These are phyloP conservation scores for Paguma larvata DNA, from an alignment of 2,797 vertebrate genomes.

Conservation along the genomic window DNA sequence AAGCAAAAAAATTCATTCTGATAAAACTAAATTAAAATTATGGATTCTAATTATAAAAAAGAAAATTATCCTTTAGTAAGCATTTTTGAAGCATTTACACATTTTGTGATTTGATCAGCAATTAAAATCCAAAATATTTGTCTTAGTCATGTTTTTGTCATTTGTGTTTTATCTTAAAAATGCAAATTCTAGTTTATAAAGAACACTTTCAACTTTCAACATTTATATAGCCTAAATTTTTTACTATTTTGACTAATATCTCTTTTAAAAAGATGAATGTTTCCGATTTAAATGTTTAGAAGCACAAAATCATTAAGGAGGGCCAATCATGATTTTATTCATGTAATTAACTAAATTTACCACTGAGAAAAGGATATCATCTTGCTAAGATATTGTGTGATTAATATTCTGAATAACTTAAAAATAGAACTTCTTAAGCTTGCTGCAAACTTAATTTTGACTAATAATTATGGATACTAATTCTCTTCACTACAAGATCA, in stretches of 20 bases:
- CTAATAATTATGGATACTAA: neutral
- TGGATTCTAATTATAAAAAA: neutral
- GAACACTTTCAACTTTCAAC: neutral
- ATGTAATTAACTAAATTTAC: slow-evolving; percentile 49
- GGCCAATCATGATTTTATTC: neutral
- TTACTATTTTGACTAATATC: neutral
- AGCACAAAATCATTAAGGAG: slow-evolving; percentile 37
- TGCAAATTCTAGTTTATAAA: slow-evolving; percentile 3
- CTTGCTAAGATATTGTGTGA: slow-evolving; percentile 15
- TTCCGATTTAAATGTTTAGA: slow-evolving; percentile 53
- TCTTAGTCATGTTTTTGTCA: slow-evolving; percentile 38
- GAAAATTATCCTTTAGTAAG: neutral
- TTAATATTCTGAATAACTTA: slow-evolving; percentile 47
- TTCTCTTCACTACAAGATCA: neutral
- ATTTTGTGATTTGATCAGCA: slow-evolving; percentile 40
- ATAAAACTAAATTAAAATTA: slow-evolving; percentile 37
- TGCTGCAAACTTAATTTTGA: slow-evolving; percentile 15
- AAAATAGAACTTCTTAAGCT: slow-evolving; percentile 8
- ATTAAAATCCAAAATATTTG: slow-evolving; percentile 40
- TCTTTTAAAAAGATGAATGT: slow-evolving; percentile 37
- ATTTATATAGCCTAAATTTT: neutral
- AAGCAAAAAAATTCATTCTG: slow-evolving; percentile 39
- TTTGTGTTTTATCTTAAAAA: slow-evolving; percentile 50
- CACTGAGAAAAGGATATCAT: neutral
- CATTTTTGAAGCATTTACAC: neutral